Evolutionary conservation across 2,113 vertebrate species (phyloP).

Genomic region (Hucho hucho): DNA sequence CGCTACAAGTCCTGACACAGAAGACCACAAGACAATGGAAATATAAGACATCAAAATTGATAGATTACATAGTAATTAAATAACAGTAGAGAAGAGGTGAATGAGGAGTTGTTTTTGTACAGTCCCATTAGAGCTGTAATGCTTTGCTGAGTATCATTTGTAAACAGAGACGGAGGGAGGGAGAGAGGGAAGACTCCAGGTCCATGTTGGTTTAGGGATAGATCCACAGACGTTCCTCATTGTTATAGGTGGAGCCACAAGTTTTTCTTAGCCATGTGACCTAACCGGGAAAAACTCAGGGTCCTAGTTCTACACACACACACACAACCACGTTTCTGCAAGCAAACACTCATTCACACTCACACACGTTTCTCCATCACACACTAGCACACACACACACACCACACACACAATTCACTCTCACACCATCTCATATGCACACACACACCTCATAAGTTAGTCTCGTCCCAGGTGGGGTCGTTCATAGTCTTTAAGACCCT

Average conservation of each 20-base stretch:
- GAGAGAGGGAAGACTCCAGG: too few relatives aligned
- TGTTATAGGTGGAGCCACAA: background rate
- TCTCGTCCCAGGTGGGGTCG: constrained; percentile 96
- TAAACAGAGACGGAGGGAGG: constrained; percentile 43
- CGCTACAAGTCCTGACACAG: constrained; percentile 2
- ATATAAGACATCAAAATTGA: background rate
- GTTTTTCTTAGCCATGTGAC: too few relatives aligned
- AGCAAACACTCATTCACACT: too few relatives aligned
- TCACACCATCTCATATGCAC: background rate
- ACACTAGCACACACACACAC: constrained; percentile 17
- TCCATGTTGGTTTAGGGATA: background rate
- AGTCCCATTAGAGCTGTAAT: constrained; percentile 24
- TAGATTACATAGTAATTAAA: constrained; percentile 26
- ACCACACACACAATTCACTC: background rate
- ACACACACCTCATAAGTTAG: constrained; percentile 82
- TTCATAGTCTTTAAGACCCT: constrained; percentile 93
- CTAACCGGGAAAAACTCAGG: too few relatives aligned
- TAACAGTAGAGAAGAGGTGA: constrained; percentile 38
- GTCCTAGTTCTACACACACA: background rate
- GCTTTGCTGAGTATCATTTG: constrained; percentile 28
- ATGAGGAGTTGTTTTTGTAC: background rate
- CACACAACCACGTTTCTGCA: background rate
- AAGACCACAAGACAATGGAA: constrained; percentile 56
- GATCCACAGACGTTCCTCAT: background rate
- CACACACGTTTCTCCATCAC: background rate